phyloP scores from a whole-genome alignment of 2,113 vertebrate genomes.

The Dicrurus megarhynchus region DNA sequence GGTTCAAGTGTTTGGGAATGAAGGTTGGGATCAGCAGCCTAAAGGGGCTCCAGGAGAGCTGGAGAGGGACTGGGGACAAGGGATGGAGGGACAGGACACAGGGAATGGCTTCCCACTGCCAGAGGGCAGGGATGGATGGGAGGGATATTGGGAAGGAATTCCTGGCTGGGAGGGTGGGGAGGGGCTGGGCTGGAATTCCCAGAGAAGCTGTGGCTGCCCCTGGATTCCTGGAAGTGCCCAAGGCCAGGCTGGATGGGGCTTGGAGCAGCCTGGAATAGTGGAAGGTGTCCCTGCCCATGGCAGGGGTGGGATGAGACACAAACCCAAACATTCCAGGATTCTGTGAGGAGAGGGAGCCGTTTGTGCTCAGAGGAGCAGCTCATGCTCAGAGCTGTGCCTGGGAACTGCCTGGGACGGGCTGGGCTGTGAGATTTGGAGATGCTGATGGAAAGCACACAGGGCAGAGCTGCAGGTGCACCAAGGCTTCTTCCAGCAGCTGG shows the following conservation, averaged over 20 bases:
- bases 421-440: neutral
- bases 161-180: neutral
- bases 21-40: neutral
- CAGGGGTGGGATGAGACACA: neutral
- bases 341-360: neutral
- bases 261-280: rapidly evolving
- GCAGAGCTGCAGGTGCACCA: neutral
- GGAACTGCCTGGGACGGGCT: neutral
- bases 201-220: neutral
- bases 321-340: neutral
- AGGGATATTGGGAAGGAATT: neutral
- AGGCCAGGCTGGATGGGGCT: rapidly evolving
- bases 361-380: rapidly evolving
- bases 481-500: neutral
- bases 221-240: neutral
- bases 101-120: neutral
- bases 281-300: neutral
- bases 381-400: neutral
- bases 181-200: neutral
- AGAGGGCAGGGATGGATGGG: neutral
- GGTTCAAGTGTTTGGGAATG: neutral
- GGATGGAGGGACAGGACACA: neutral
- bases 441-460: rapidly evolving
- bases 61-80: neutral
- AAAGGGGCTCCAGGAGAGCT: neutral